A percentile compares a stretch with the other conserved stretches of the same genome.
These are phyloP conservation scores for Poeciliopsis gracilis DNA, from an alignment of 2,797 vertebrate genomes.

Conservation along the genomic window DNA sequence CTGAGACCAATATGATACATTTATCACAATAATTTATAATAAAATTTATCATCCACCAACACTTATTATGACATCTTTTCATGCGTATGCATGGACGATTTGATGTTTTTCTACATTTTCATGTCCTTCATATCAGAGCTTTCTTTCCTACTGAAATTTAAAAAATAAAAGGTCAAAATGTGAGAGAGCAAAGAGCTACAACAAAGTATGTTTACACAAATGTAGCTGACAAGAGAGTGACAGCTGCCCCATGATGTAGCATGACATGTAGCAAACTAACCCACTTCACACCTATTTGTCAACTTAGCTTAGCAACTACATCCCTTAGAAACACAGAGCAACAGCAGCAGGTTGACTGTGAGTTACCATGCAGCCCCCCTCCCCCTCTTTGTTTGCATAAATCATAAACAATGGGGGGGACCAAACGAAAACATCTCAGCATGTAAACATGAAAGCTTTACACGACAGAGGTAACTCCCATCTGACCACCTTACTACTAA, in stretches of 20 bases:
- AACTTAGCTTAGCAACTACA: neutral
- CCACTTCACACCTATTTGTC: neutral
- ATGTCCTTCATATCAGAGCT: neutral
- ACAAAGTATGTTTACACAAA: too few relatives aligned
- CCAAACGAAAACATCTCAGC: neutral
- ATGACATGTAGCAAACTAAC: neutral
- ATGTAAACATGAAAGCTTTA: neutral
- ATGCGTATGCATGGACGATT: neutral
- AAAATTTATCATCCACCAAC: neutral
- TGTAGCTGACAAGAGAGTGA: neutral
- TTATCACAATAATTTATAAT: too few relatives aligned
- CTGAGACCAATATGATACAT: too few relatives aligned
- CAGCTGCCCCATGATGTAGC: neutral
- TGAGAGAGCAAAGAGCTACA: neutral
- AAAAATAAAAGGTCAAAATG: neutral
- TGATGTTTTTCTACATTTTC: neutral
- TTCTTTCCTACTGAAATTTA: neutral
- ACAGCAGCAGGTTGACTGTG: neutral
- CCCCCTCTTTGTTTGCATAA: neutral
- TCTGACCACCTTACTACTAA: neutral
- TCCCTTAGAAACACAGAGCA: neutral
- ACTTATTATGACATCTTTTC: too few relatives aligned
- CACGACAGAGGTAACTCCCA: neutral
- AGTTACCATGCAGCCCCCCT: neutral
- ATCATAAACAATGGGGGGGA: neutral